Percentiles rank a stretch among this genome's conserved stretches.
Conservation (phyloP, 2,888 invertebrate species). For the Conus canariensis region DNA sequence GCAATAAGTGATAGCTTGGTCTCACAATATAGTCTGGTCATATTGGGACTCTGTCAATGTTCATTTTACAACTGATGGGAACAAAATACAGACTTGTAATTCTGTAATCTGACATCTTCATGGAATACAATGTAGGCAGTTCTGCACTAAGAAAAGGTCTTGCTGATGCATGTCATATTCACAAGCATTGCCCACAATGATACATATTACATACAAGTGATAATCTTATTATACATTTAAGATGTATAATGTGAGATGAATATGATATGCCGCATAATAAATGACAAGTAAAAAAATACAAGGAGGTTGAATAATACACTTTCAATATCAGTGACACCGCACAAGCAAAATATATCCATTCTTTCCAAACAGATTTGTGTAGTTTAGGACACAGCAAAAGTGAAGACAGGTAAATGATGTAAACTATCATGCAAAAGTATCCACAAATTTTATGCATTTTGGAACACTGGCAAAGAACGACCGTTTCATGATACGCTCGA, state of each 20-base stretch:
- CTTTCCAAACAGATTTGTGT: background rate
- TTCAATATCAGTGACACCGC: background rate
- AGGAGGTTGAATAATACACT: background rate
- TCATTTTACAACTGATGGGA: background rate
- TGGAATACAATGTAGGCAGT: background rate
- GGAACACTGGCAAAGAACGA: background rate
- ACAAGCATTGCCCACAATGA: background rate
- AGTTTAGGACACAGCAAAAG: background rate
- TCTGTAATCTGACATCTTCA: background rate
- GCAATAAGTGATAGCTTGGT: background rate
- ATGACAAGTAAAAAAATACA: background rate
- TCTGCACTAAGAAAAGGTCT: background rate
- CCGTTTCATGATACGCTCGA: no score
- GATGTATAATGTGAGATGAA: background rate
- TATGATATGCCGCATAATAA: background rate
- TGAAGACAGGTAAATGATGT: background rate
- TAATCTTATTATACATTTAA: background rate
- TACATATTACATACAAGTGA: background rate
- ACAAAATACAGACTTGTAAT: background rate
- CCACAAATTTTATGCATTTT: background rate
- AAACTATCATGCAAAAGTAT: background rate
- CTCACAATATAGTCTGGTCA: background rate
- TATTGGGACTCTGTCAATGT: background rate
- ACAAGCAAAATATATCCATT: background rate
- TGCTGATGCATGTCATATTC: constrained; percentile 4